Base-by-base conservation (phyloP, 1,140 invertebrate genomes). In the Drosophila erecta region DNA sequence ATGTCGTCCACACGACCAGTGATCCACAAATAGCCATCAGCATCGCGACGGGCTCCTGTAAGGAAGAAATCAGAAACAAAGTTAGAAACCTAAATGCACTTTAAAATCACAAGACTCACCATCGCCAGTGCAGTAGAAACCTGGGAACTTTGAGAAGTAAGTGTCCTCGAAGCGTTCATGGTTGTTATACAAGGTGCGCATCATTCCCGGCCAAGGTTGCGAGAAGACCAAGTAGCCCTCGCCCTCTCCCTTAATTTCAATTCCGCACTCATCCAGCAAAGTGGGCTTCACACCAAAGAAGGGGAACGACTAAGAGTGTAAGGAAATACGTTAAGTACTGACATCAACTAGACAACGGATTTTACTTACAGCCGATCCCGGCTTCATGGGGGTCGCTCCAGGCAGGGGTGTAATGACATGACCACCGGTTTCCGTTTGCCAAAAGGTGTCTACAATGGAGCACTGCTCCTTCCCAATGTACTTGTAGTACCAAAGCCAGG, bases 401-500 rank as follows among this genome's bases (percentile, higher is more conserved):
- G 99, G 99, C 27, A 99, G 92, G 30, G 98, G 97, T 43, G 98
- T 99, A 2, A 99, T 94, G 2, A 99, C 97, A 93, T 98, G 97
- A 2, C 97, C 97, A 10, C 98, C 98, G 22, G 98, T 99, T 94
- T 99, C 98, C 1, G 99, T 99, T 93, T 99, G 98, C 98, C 98
- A 99, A 93, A 98, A 99, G 1, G 99, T 99, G 89, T 99, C 99
- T 0, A 97, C 97, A 89, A 99, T 97, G 49, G 98, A 97, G 91
- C 96, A 97, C 59, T 94, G 95, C 49, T 95, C 94, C 56, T 95
- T 94, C 5, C 98, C 98, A 2, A 99, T 95, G 5, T 97, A 90
- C 72, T 95, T 95, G 92, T 99, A 96, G 92, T 99, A 99, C 99
- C 98, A 99, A 14, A 97, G 90, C 99, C 99, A 99, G 2, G 98